Base-by-base conservation (phyloP, 1,140 invertebrate species). In the Brachionus sp. region DNA sequence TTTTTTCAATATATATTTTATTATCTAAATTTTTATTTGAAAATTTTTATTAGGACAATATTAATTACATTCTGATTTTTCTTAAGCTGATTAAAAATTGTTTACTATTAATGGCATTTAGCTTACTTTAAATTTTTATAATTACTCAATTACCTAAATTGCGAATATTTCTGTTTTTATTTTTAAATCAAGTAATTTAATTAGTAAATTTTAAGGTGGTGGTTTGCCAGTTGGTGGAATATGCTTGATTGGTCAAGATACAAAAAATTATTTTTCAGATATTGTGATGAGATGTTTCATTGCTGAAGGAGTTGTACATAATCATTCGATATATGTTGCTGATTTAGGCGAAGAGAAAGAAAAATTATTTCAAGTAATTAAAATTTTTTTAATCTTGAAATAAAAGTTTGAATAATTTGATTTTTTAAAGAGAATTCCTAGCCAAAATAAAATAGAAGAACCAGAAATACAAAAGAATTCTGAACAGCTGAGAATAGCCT, bases 241-340 rank as follows among this genome's bases (percentile, higher is more conserved):
- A 0, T 80, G 77, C 19, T 37, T 80, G 16, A 42, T 62, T 29
- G 77, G 77, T 10, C 77, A 80, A 44, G 77, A 80, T 35, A 33
- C 37, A 12, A 62, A 62, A 42, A 80, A 80, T 37, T 62, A 37
- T n/a, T 80, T 35, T 62, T 62, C 77, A 35, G 77, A 80, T 13
- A 57, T 80, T 39, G 25, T 80, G 7, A 80, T 33, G 12, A n/a
- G 77, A 37, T 80, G 77, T 29, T 80, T 80, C 23, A 80, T 80
- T 12, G 77, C 77, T 7, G 77, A 80, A 62, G 77, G 77, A 29
- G 37, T 80, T 7, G 10, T 16, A 13, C 62, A 80, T 44, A 66
- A 39, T 13, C 77, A 80, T 62, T 42, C 50, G 35, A 42, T 80
- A 3, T 80, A 62, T 37, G 77, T 64, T 33, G 77, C 62, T 13